These are phyloP conservation scores for Pogoniulus pusillus DNA, from an alignment of 2,797 vertebrate species.

Conservation along the genomic window DNA sequence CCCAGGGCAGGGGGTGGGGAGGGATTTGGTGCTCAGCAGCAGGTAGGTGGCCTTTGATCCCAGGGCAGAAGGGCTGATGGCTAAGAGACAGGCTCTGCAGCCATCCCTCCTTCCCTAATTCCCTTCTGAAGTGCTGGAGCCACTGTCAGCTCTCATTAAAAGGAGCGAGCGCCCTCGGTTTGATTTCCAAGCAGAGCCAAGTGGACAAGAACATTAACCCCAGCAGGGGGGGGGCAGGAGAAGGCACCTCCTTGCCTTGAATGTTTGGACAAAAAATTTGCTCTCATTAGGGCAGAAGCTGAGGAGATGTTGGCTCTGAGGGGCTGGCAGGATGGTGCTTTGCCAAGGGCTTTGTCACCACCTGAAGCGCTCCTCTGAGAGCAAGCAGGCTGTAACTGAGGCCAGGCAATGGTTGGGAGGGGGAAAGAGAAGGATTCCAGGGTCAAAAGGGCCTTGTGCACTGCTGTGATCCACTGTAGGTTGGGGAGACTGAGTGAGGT, in stretches of 20 bases:
- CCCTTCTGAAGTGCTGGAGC: conserved; percentile 89
- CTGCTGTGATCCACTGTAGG: no score
- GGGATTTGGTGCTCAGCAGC: conserved; percentile 12
- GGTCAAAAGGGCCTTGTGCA: background rate
- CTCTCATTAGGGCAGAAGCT: conserved; percentile 62
- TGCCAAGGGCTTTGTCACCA: background rate
- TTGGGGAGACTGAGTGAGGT: background rate
- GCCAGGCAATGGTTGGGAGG: background rate
- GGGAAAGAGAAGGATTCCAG: background rate
- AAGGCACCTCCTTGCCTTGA: conserved; percentile 87
- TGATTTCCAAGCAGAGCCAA: conserved; percentile 65
- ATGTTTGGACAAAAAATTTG: conserved; percentile 86
- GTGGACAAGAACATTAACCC: conserved; percentile 89
- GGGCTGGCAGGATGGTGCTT: background rate
- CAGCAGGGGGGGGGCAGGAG: conserved; percentile 83
- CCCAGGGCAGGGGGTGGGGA: background rate
- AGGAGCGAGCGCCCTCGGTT: conserved; percentile 71
- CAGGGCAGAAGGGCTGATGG: background rate
- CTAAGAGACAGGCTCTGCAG: background rate
- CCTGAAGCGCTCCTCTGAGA: background rate
- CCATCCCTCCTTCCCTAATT: conserved; percentile 62
- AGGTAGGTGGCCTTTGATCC: conserved; percentile 64
- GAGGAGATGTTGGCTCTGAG: conserved; percentile 44
- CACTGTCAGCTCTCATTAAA: conserved; percentile 95
- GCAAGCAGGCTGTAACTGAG: background rate